Base-by-base conservation (phyloP, 2,797 vertebrate species). In the Danio tinwini region DNA sequence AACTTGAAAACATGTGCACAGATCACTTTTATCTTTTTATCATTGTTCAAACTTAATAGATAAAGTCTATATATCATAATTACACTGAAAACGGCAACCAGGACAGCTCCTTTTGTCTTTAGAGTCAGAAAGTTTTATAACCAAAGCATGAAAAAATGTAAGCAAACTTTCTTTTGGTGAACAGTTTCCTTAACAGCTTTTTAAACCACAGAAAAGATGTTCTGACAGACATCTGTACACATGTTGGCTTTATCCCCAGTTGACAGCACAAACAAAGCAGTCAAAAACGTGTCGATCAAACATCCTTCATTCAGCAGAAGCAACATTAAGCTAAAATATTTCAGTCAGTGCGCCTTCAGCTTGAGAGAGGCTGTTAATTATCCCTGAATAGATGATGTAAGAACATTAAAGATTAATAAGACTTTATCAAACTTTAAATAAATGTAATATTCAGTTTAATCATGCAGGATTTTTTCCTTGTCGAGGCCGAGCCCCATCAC, bases 381-480 rank as follows among this genome's bases (percentile, higher is more conserved):
- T 62, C 61, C 65, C 39, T 56, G 49, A 65, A 64, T 53, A 53
- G 74, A 71, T 59, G 47, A 44, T 62, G 68, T 29, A 71, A 40
- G 19, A 21, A 7, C 62, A 73, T 80, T 21, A 62, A 64, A 62
- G 58, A 74, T 81, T 45, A 70, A 65, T 53, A 62, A 39, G 45
- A 74, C 50, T 63, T 50, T 53, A 74, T 70, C 65, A 81, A 61
- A 80, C 47, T 47, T 82, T 56, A 74, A 58, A 44, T 65, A 76
- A 61, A 52, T 72, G 61, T 70, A 73, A 80, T 67, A 73, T 76
- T 62, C 21, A 11, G 19, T 59, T 71, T 76, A 76, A 67, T 83
- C 55, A 68, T 45, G 29, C 8, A 44, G 42, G 5, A 44, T n/a
- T 70, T 52, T 64, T 37, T 58, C 8, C 37, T 62, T 13, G 11